Conservation (phyloP, 2,113 vertebrate genomes). For the Phalacrocorax aristotelis region DNA sequence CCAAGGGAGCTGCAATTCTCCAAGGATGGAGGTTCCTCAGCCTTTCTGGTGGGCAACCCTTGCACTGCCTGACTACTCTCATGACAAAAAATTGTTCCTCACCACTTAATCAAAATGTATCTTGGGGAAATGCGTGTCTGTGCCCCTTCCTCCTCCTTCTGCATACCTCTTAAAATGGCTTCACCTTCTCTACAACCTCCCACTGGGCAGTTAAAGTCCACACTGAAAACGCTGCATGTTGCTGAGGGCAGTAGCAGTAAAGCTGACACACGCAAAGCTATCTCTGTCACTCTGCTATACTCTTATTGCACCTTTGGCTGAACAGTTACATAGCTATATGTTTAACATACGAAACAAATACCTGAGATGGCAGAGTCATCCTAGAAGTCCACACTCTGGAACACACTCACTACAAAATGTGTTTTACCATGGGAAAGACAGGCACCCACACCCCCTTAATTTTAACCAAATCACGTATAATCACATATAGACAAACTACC, state of each 20-base stretch:
- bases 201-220: accelerated
- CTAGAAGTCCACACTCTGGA: background rate
- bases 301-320: background rate
- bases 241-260: accelerated
- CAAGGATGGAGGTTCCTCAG: background rate
- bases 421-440: background rate
- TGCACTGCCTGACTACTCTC: background rate
- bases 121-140: background rate
- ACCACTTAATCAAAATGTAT: background rate
- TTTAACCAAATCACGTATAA: background rate
- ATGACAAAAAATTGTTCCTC: background rate
- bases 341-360: background rate
- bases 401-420: background rate
- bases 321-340: accelerated
- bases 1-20: background rate
- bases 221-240: background rate
- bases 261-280: accelerated
- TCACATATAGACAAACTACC: background rate
- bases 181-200: background rate
- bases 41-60: background rate
- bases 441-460: accelerated
- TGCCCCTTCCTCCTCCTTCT: background rate
- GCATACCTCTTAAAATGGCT: background rate
- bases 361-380: background rate
- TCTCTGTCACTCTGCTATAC: background rate